These are phyloP conservation scores for Plebejus melissa DNA, from an alignment of 2,888 invertebrate species.

Conservation along the genomic window DNA sequence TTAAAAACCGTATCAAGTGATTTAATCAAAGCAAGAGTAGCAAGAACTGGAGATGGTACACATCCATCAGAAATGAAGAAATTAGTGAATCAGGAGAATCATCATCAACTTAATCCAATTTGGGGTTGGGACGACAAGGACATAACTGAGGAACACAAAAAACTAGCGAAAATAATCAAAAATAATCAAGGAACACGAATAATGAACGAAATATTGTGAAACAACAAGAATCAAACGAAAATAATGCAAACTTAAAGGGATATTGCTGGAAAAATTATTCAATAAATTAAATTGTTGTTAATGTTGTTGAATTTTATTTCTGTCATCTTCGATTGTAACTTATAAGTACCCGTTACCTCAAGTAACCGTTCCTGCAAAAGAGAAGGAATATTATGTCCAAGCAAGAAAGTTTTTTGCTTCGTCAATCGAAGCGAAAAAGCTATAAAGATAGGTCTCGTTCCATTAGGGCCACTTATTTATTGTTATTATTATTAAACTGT, in stretches of 20 bases:
- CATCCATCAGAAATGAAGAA: conserved; percentile 54
- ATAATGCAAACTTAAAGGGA: not conserved
- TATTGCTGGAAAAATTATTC: not conserved
- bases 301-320: not conserved
- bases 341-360: too few relatives aligned
- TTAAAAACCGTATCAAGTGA: conserved; percentile 87
- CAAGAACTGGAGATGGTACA: conserved; percentile 86
- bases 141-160: conserved; percentile 83
- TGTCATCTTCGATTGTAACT: too few relatives aligned
- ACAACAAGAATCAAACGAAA: not conserved
- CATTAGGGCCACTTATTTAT: too few relatives aligned
- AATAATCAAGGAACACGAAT: not conserved
- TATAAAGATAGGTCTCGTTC: too few relatives aligned
- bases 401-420: too few relatives aligned
- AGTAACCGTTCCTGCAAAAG: too few relatives aligned
- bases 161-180: conserved; percentile 65
- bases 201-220: not conserved
- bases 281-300: not conserved
- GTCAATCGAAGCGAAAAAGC: too few relatives aligned
- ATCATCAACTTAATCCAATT: conserved; percentile 75
- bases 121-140: conserved; percentile 93
- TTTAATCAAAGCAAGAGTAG: conserved; percentile 83
- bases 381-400: too few relatives aligned
- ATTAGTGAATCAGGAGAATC: conserved; percentile 39
- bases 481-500: too few relatives aligned